Evolutionary conservation across 2,888 invertebrate species (phyloP), one percentile per base, ranked within the genome.

Genomic region (Parnassius glacialis): DNA sequence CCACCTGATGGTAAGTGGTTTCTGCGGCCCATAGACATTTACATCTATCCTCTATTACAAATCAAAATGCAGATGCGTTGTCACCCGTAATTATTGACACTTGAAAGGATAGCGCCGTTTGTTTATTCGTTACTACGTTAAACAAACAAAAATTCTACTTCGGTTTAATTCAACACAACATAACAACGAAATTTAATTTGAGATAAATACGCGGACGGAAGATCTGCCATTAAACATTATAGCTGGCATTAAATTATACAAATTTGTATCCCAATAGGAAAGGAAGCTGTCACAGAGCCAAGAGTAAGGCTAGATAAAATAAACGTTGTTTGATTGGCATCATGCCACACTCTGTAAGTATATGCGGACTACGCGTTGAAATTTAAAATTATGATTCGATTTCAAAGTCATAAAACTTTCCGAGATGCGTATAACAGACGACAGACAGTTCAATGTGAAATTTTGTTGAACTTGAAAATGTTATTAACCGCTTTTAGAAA

Each of bases 251-350:
- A 71, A 68, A 71, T 71, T 69, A 66, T 60, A 66, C 65, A 64
- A 70, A 72, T 72, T 69, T 71, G 70, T 74, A 66, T 68, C 64
- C 61, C 58, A 66, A 76, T 81, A 73, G 75, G 75, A 78, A 74
- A 73, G 70, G 70, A 75, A 74, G 70, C 75, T 79, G 83, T 78
- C 74, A 74, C 71, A 65, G 68, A 72, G 87, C 87, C 85, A 87
- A 84, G 74, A 70, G 70, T 72, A 69, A 68, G 62, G 80, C 79
- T 80, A 81, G 74, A 76, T 82, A 83, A 78, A 62, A 80, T 78
- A 77, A 80, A 81, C 64, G 65, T 66, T 67, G 62, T 67, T 65
- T 71, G 64, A 66, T 70, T 77, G 75, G 77, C 73, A 64, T 7
- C 20, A 55, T 57, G 73, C 77, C 75, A 74, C 60, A 52, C 62